phyloP scores from a whole-genome alignment of 2,113 vertebrate species.

The Pionites leucogaster region DNA sequence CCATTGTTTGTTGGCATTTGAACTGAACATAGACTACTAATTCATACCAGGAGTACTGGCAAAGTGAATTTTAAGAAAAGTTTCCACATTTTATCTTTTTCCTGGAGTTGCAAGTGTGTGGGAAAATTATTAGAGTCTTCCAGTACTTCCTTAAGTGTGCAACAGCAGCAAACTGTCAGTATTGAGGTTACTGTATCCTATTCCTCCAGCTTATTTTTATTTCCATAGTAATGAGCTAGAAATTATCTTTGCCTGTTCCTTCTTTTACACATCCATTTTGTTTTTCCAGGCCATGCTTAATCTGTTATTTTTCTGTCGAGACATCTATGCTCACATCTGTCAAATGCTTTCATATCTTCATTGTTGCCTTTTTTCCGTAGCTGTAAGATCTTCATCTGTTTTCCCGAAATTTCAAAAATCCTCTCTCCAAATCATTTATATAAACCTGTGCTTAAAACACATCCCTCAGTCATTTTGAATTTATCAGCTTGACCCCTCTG shows the following conservation, averaged over 20 bases:
- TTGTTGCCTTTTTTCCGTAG: background rate
- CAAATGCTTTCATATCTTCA: background rate
- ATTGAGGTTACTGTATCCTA: background rate
- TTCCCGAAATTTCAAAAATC: background rate
- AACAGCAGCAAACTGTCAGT: background rate
- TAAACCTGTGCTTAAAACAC: background rate
- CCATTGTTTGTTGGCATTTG: conserved; percentile 19
- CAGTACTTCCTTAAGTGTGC: background rate
- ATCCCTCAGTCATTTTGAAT: background rate
- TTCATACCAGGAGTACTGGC: background rate
- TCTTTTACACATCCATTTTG: background rate
- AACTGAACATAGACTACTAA: background rate
- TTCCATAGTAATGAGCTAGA: background rate
- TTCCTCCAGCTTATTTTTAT: background rate
- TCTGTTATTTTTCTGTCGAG: background rate
- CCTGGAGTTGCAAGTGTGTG: background rate
- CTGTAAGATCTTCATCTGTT: background rate
- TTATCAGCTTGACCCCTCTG: background rate
- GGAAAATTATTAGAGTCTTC: background rate
- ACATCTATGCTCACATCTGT: background rate
- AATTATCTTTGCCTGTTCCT: background rate
- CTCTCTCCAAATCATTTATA: background rate
- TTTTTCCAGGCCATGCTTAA: background rate
- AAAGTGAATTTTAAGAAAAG: background rate
- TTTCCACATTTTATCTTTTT: background rate